These are phyloP conservation scores for Malaclemys terrapin DNA, from an alignment of 2,113 vertebrate genomes.

Conservation along the genomic window DNA sequence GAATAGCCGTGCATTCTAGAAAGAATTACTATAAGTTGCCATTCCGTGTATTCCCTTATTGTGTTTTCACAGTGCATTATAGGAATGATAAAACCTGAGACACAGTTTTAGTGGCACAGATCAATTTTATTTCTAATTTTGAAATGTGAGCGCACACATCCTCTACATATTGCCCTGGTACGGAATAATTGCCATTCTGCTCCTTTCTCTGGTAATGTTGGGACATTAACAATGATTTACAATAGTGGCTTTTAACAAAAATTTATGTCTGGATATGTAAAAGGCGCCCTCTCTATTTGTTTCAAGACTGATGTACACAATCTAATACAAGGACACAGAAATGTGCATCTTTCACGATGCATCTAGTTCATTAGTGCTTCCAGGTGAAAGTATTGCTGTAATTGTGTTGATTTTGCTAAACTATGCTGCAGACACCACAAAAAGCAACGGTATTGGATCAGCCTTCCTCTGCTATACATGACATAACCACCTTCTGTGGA, in stretches of 20 bases:
- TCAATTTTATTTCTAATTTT: conserved; percentile 62
- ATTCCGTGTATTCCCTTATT: conserved; percentile 50
- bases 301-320: conserved; percentile 4
- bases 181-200: conserved; percentile 10
- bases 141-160: not conserved
- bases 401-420: no score
- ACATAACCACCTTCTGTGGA: not conserved
- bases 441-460: not conserved
- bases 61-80: conserved; percentile 59
- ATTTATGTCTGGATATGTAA: conserved; percentile 43
- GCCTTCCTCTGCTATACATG: not conserved
- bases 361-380: not conserved
- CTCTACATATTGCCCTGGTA: not conserved
- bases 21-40: conserved; percentile 59
- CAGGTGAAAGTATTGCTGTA: not conserved
- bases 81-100: conserved; percentile 63
- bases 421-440: not conserved
- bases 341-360: not conserved
- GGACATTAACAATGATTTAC: conserved; percentile 35
- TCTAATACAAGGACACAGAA: not conserved
- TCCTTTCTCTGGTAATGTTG: not conserved
- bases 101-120: conserved; percentile 63
- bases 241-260: conserved; percentile 31
- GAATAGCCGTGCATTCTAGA: conserved; percentile 45
- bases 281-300: conserved; percentile 25